These are phyloP conservation scores for Holothuria scabra DNA, from an alignment of 53 echinoderm and acorn worm genomes.

Conservation along the genomic window DNA sequence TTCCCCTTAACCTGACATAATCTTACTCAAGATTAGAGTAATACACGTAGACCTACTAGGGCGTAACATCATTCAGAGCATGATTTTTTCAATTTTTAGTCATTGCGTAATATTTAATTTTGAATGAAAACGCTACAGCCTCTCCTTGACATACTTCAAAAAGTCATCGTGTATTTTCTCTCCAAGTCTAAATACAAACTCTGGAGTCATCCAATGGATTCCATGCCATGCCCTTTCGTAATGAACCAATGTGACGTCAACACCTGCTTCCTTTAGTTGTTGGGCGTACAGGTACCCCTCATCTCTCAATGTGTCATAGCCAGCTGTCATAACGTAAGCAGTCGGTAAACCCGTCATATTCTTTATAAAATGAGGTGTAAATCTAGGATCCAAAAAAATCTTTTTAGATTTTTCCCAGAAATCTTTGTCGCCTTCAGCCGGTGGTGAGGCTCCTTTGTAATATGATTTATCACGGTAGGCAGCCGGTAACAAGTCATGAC, in stretches of 20 bases:
- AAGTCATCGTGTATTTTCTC: constrained; percentile 12
- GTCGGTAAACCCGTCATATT: constrained; percentile 57
- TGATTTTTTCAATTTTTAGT: too few species aligned
- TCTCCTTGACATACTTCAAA: not conserved
- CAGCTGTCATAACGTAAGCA: constrained; percentile 74
- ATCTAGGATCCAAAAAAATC: constrained; percentile 61
- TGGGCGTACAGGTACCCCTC: constrained; percentile 85
- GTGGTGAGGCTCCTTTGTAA: constrained; percentile 43
- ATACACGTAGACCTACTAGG: too few species aligned
- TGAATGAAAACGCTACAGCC: not conserved
- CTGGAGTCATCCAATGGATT: not conserved
- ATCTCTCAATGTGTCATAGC: constrained; percentile 75
- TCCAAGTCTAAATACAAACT: not conserved
- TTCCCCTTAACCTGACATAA: too few species aligned
- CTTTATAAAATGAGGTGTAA: constrained; percentile 55
- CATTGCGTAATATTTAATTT: too few species aligned
- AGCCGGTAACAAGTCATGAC: constrained; percentile 58
- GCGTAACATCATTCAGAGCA: too few species aligned
- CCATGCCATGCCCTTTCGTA: constrained; percentile 59
- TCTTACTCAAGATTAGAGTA: too few species aligned
- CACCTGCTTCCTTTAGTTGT: constrained; percentile 73
- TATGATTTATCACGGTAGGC: constrained; percentile 40
- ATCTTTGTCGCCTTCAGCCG: constrained; percentile 51
- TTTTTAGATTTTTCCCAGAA: constrained; percentile 61
- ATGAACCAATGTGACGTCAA: constrained; percentile 59